These are phyloP conservation scores for Saturnia pavonia DNA, from an alignment of 2,888 invertebrate species.

Conservation along the genomic window DNA sequence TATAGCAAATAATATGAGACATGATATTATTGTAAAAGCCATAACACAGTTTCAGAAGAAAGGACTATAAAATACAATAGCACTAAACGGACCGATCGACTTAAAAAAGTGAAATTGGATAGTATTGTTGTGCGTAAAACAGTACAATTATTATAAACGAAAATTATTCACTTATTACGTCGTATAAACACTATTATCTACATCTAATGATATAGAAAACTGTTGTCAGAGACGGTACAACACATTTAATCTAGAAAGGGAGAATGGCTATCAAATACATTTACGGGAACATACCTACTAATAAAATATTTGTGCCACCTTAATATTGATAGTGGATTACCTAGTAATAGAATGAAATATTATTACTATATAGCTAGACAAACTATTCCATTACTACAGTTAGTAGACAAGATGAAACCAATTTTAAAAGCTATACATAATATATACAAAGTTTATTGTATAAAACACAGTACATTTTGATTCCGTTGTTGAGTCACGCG, in stretches of 20 bases:
- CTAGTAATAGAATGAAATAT: not conserved
- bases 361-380: not conserved
- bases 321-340: too few relatives aligned
- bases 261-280: not conserved
- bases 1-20: not conserved
- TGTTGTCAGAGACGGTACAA: not conserved
- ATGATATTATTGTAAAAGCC: not conserved
- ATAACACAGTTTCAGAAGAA: not conserved
- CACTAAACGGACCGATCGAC: not conserved
- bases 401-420: not conserved
- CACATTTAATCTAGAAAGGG: not conserved
- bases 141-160: not conserved
- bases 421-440: not conserved
- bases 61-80: not conserved
- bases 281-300: not conserved
- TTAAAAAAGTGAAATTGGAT: not conserved
- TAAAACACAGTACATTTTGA: not conserved
- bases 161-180: not conserved
- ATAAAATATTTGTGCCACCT: too few relatives aligned
- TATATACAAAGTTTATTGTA: not conserved
- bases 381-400: not conserved
- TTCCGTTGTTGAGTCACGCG: conserved; percentile 6
- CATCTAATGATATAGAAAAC: not conserved
- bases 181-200: not conserved
- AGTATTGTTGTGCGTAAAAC: not conserved